Evolutionary conservation across 2,888 invertebrate species (phyloP), one percentile per base, ranked within the genome.

Genomic region (Serrognathus titanus): DNA sequence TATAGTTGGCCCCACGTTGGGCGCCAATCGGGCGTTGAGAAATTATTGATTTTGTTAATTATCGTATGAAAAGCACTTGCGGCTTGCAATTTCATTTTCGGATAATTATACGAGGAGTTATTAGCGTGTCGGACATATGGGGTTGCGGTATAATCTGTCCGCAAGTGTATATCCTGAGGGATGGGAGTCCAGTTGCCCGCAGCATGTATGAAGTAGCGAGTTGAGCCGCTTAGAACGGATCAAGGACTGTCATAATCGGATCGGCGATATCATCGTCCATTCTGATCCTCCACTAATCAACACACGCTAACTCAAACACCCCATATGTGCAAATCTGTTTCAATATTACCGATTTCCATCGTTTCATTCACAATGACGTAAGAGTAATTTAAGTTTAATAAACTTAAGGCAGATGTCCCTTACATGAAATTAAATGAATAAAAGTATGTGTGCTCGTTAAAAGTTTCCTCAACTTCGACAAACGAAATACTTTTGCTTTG

Each of bases 151-250:
- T 64, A 64, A 64, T 61, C 64, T 60, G 41, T 43, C 62, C 61
- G 51, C 60, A 59, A 61, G 59, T 61, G 64, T 61, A 31, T 31
- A 61, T 62, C 62, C 64, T 60, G 43, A 57, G 62, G 62, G 62
- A 64, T 64, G 55, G 57, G 45, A 59, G 41, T 62, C 60, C 57
- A 51, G 60, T 57, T 53, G 57, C 57, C 63, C 62, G 60, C 61
- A 66, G 64, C 64, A 65, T 62, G 67, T 68, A 67, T 67, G 66
- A 68, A 65, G 65, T 60, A 63, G 65, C 60, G 59, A 59, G 62
- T 62, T 68, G 68, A 68, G 68, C 68, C 66, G 68, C 68, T 68
- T 68, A 68, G 57, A 55, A 51, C 55, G 61, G 63, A 62, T 63
- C 62, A 63, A 62, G 60, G 61, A 53, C 64, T 63, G 63, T 65